Base-by-base conservation (phyloP, 2,113 vertebrate species). In the Oreochromis aureus region DNA sequence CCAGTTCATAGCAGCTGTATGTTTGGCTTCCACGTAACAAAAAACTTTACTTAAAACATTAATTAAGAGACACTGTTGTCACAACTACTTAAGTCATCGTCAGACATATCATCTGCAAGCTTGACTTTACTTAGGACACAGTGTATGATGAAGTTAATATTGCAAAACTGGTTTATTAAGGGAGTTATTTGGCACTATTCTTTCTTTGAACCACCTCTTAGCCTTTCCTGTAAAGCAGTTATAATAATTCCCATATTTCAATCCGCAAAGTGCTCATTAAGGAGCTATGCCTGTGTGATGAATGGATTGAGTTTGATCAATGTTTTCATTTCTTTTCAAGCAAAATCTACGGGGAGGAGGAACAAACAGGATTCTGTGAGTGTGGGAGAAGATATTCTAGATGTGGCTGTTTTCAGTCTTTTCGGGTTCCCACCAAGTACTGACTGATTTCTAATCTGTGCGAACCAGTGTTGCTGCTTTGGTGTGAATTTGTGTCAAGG, bases 401-500 rank as follows among this genome's bases (percentile, higher is more conserved):
- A 91, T 86, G 80, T 12, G 44, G 76, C 79, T 30, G 86, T 53
- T 84, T 69, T 83, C 41, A 66, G 87, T 78, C 79, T 87, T n/a
- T 92, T 83, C 66, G 87, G 61, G 30, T 93, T 94, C 93, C 93
- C 93, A 94, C 91, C 53, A 22, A 89, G 73, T 80, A 82, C 89
- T 90, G 87, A 87, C 86, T 91, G 84, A 90, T 89, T 91, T 84
- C 89, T 91, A 92, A 93, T 95, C 92, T 89, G 82, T 58, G 76
- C 84, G 88, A 93, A 89, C 89, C 84, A 19, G 32, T 91, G 83
- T 95, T 92, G 91, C 83, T 94, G 91, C 93, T 92, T 89, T 88
- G 87, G 90, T 94, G 93, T 86, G 90, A 92, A 89, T 93, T 92
- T 76, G 54, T 83, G 91, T 93, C 92, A 90, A 82, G 93, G 93